Evolutionary conservation across 2,888 invertebrate genomes (phyloP), one percentile per base, ranked within the genome.

Genomic region (Cinara cedri): DNA sequence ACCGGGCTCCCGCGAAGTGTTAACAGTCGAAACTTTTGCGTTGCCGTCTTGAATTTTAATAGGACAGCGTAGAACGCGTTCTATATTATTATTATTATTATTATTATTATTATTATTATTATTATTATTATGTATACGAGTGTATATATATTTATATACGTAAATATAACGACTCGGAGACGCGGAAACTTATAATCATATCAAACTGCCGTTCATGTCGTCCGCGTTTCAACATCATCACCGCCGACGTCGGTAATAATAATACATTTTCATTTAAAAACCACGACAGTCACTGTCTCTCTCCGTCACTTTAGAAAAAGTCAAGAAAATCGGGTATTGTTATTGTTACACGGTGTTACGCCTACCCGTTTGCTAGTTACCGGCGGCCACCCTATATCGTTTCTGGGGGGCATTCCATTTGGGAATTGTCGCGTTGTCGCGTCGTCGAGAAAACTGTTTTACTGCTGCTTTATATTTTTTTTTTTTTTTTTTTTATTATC

Each of bases 401-500:
- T 13, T 49, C 2, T 13, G 11, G 6, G 51, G 3, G 2, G n/a
- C 13, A 55, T 55, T 70, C 70, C 70, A 55, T 55, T 55, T 55
- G 55, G 70, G 70, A 70, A 55, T 70, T 26, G 70, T 14, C 68
- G 24, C 16, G 34, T n/a, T n/a, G n/a, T n/a, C n/a, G n/a, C n/a
- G n/a, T n/a, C n/a, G n/a, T n/a, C 24, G 44, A 26, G 46, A n/a
- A n/a, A n/a, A n/a, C 44, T 16, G 57, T 72, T 49, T 72, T 72
- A 72, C 60, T 72, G 57, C 72, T 72, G 57, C 72, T 72, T 26
- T 46, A 26, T 60, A 34, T 34, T 34, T n/a, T n/a, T n/a, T n/a
- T n/a, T n/a, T n/a, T n/a, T n/a, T n/a, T n/a, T n/a, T n/a, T n/a
- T n/a, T n/a, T n/a, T n/a, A n/a, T n/a, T n/a, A n/a, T n/a, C 3